Base-by-base conservation (phyloP, 2,888 invertebrate species). In the Lacanobia oleracea region DNA sequence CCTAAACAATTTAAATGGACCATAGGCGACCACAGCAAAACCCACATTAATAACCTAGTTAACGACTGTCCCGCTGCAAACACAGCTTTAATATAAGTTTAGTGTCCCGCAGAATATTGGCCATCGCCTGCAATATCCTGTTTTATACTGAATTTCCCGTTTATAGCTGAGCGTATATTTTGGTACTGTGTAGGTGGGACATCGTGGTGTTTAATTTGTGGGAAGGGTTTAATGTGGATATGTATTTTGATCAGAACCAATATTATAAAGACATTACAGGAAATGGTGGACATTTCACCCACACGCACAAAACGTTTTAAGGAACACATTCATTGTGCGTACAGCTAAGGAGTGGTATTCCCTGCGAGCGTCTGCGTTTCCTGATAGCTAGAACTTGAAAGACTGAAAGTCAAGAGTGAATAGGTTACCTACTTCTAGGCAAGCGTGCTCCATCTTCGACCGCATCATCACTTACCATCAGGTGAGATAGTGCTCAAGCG, bases 81-180 rank as follows among this genome's bases (percentile, higher is more conserved):
- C 80, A 80, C 51, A 75, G 72, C 75, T 73, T 69, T 81, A 85
- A 83, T 81, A 79, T 64, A 75, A 83, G 81, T 85, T 85, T 79
- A 85, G 81, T 77, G 65, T 71, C 67, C 77, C 70, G 57, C 75
- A 77, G 83, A 79, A 83, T 85, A 85, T 85, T 85, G 84, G 77
- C 63, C 72, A 72, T 72, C 81, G 81, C 73, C 59, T 77, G 81
- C 85, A 85, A 84, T 85, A 83, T 84, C 79, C 85, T 83, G 85
- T 83, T 77, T 77, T 70, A 59, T 40, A 81, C 75, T 69, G 77
- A 79, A 83, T 77, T 79, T 79, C 71, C 43, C 48, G 68, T 83
- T 85, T 71, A 84, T 74, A 65, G 75, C 71, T 61, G 59, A 71
- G 59, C 64, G 65, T 81, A 67, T 27, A 82, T 82, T 76, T 77